Base-by-base conservation (phyloP, 2,113 vertebrate species). In the Columba janthina region DNA sequence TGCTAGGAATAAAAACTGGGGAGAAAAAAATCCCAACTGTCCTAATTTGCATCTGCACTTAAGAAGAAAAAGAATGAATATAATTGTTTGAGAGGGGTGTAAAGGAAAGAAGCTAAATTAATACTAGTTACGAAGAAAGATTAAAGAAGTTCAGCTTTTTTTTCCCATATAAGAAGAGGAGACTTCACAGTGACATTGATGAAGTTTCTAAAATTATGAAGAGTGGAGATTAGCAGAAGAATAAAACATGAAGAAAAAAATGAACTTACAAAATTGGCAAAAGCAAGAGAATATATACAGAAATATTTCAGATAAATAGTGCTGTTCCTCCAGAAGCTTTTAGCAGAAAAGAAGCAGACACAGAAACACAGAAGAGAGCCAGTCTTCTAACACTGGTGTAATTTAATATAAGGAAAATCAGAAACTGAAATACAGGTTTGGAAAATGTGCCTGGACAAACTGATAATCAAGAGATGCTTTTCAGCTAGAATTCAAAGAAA, bases 11-110 rank as follows among this genome's bases (percentile, higher is more conserved):
- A 84, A 85, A 90, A 85, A 64, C 7, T 10, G 20, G 20, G 15
- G 17, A 19, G 5, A 15, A n/a, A 46, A 42, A 32, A 17, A 70
- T 88, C 67, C 46, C 17, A 19, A 14, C 24, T 74, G 56, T 17
- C 84, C 70, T 95, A 86, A 94, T 97, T 97, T 97, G 31, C 96
- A 96, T 95, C 89, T 93, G 16, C 44, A 80, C 48, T 94, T 95
- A 67, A 95, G 88, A 91, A 85, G 73, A 77, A 88, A 62, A 67
- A 48, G 64, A 90, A 53, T 62, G 62, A 46, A 60, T 89, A 64
- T 75, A 94, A 95, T 93, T 94, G 56, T 86, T 94, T 94, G 89
- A 82, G 77, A 91, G 77, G 66, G 46, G n/a, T 87, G 70, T 29
- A 65, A 91, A 62, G 46, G 38, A 90, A 94, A 73, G 62, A 94